Evolutionary conservation across 2,888 invertebrate genomes (phyloP).

Genomic region (Bugulina stolonifera): DNA sequence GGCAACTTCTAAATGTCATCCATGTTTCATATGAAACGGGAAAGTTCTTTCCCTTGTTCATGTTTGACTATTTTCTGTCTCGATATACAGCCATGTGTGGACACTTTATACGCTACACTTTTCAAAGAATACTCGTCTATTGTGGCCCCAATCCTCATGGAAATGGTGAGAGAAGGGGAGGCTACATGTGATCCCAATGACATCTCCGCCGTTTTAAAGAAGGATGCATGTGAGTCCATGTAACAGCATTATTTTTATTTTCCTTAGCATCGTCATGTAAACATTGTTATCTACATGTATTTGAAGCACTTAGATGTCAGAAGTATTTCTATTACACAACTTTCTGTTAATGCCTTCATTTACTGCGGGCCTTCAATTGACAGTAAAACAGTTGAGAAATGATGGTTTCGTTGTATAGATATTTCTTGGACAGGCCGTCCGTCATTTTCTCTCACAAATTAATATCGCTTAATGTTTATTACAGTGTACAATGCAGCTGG

Average conservation of each 20-base stretch:
- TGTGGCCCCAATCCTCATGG: constrained; percentile 67
- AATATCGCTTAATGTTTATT: constrained; percentile 29
- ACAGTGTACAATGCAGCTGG: constrained; percentile 82
- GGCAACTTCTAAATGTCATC: no score
- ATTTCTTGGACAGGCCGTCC: no score
- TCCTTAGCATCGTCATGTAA: no score
- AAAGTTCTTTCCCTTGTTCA: no score
- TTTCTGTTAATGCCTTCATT: no score
- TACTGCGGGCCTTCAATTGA: no score
- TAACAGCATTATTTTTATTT: no score
- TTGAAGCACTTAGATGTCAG: background rate
- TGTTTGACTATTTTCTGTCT: no score
- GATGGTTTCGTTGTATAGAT: no score
- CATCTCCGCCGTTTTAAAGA: constrained; percentile 71
- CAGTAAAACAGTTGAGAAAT: no score
- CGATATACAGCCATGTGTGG: constrained; percentile 71
- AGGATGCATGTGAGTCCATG: constrained; percentile 70
- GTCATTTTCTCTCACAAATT: background rate
- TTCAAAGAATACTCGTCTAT: constrained; percentile 72
- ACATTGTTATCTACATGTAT: background rate
- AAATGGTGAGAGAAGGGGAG: constrained; percentile 59
- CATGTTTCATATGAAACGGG: no score
- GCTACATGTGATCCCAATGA: constrained; percentile 66
- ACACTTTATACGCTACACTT: constrained; percentile 74
- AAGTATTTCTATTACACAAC: background rate